Evolutionary conservation across 1,140 invertebrate genomes (phyloP).

Genomic region (Drosophila malerkotliana): DNA sequence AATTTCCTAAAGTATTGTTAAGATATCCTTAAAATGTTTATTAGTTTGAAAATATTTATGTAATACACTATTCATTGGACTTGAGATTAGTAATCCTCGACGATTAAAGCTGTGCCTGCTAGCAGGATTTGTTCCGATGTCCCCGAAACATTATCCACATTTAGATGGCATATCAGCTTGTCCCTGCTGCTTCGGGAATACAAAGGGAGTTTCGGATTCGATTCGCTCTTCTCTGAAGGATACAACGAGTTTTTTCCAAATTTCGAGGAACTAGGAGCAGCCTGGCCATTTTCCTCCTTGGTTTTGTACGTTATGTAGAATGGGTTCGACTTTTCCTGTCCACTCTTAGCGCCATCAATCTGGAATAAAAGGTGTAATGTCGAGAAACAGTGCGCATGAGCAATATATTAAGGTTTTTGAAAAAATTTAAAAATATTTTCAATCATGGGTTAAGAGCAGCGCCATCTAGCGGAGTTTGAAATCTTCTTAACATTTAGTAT

Average conservation of each 20-base stretch:
- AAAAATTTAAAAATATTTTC: not conserved
- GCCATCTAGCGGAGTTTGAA: not conserved
- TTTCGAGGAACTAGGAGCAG: not conserved
- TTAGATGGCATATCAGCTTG: constrained; percentile 65
- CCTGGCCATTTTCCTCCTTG: constrained; percentile 2
- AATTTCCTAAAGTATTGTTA: constrained; percentile 18
- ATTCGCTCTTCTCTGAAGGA: constrained; percentile 26
- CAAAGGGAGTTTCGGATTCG: constrained; percentile 55
- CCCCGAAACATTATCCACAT: constrained; percentile 47
- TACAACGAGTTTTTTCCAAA: constrained; percentile 26
- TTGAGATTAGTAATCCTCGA: constrained; percentile 59
- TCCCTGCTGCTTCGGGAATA: constrained; percentile 68
- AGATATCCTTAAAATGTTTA: not conserved
- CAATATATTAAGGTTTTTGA: not conserved
- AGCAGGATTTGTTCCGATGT: constrained; percentile 60
- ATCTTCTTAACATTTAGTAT: not conserved
- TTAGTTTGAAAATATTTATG: not conserved
- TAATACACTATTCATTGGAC: not conserved
- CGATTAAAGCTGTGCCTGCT: constrained; percentile 76
- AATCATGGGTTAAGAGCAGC: too few relatives aligned
- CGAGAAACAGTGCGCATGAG: not conserved
- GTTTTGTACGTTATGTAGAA: constrained; percentile 51
- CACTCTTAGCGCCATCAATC: constrained; percentile 56
- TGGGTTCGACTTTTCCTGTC: constrained; percentile 32
- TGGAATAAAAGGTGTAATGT: constrained; percentile 12